Percentiles rank a stretch among this genome's conserved stretches.
These are phyloP conservation scores for Adelosebastes latens DNA, from an alignment of 2,797 vertebrate genomes.

Conservation along the genomic window DNA sequence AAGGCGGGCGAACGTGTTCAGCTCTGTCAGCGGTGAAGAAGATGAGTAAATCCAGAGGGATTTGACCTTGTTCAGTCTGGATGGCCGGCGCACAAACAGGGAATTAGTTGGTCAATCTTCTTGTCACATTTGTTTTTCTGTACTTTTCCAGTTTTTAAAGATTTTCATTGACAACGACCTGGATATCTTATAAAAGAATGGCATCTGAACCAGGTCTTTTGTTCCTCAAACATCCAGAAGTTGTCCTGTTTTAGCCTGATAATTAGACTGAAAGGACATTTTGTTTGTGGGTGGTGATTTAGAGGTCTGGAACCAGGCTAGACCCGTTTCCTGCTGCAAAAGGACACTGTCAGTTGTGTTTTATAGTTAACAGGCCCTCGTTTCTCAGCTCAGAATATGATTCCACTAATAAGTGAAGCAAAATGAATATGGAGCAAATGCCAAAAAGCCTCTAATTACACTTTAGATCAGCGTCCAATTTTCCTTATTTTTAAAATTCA, in stretches of 20 bases:
- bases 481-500: not conserved
- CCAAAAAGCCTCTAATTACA: not conserved
- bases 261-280: not conserved
- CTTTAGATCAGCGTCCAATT: not conserved
- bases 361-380: not conserved
- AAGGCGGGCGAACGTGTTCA: conserved; percentile 9
- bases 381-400: not conserved
- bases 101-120: not conserved
- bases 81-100: not conserved
- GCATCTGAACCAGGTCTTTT: not conserved
- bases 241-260: not conserved
- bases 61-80: conserved; percentile 5
- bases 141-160: not conserved
- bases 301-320: not conserved
- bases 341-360: not conserved
- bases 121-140: not conserved
- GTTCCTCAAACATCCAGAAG: not conserved
- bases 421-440: not conserved
- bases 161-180: not conserved
- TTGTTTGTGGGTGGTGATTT: not conserved
- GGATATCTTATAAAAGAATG: not conserved
- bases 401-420: not conserved
- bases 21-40: not conserved
- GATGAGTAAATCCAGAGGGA: conserved; percentile 8
- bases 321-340: not conserved